Conservation (phyloP, 2,888 invertebrate species). For the Acronicta alni region DNA sequence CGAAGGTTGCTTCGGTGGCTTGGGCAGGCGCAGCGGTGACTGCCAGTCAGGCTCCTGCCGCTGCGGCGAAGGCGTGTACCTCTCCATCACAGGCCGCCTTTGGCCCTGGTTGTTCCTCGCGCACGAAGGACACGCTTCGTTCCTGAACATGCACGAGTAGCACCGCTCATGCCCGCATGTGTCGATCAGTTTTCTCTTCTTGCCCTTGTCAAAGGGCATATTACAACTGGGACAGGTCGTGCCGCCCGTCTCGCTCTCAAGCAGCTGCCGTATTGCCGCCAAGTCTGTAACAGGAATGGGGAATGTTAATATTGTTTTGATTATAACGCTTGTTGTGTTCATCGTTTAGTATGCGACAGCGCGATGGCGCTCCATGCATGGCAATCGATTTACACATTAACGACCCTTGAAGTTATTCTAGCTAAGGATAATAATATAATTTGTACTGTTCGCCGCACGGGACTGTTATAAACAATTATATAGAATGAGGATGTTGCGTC, state of each 20-base stretch:
- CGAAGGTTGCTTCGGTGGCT: slow-evolving; percentile 88
- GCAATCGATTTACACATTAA: slow-evolving; percentile 76
- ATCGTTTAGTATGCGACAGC: slow-evolving; percentile 57
- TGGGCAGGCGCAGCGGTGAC: slow-evolving; percentile 89
- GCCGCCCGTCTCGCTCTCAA: slow-evolving; percentile 93
- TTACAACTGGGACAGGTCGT: slow-evolving; percentile 95
- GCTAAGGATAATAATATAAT: slow-evolving; percentile 70
- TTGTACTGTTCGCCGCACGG: slow-evolving; percentile 54
- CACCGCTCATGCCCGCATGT: slow-evolving; percentile 98
- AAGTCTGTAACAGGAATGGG: slow-evolving; percentile 91
- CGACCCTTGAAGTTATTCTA: slow-evolving; percentile 72
- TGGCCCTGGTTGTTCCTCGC: slow-evolving; percentile 80
- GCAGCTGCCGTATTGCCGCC: slow-evolving; percentile 94
- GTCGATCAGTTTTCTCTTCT: slow-evolving; percentile 98
- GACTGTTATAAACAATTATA: slow-evolving; percentile 70
- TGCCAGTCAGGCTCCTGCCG: slow-evolving; percentile 83
- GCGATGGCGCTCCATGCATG: slow-evolving; percentile 64
- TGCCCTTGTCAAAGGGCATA: slow-evolving; percentile 98
- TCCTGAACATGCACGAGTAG: slow-evolving; percentile 98
- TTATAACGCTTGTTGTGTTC: slow-evolving; percentile 43
- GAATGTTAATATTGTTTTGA: slow-evolving; percentile 56
- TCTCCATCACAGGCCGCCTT: slow-evolving; percentile 81
- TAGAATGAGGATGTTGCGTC: slow-evolving; percentile 62
- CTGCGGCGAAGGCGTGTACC: slow-evolving; percentile 84
- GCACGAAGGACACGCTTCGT: slow-evolving; percentile 97